Evolutionary conservation across 1,140 invertebrate genomes (phyloP).

Genomic region (Bombus haemorrhoidalis): DNA sequence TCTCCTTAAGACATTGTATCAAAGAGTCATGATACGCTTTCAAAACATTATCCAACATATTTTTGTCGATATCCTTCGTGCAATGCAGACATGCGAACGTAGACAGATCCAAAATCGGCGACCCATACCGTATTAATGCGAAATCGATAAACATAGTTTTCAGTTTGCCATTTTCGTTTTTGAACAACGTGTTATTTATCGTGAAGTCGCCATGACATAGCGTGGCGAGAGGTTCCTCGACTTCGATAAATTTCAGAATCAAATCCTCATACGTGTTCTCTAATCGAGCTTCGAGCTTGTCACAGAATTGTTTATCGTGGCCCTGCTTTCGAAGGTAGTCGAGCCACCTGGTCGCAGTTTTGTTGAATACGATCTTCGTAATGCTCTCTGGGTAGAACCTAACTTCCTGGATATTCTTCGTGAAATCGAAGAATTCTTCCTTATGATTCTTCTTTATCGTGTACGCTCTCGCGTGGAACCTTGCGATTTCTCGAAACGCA

Average conservation of each 20-base stretch:
- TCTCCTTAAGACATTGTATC: slow-evolving; percentile 47
- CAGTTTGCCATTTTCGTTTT: slow-evolving; percentile 34
- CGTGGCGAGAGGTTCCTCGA: slow-evolving; percentile 71
- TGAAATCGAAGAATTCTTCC: slow-evolving; percentile 68
- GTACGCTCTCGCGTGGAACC: slow-evolving; percentile 78
- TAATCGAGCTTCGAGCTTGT: slow-evolving; percentile 58
- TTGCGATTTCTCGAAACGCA: slow-evolving; percentile 73
- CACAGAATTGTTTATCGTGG: slow-evolving; percentile 59
- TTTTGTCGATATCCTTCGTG: slow-evolving; percentile 42
- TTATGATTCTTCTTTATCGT: slow-evolving; percentile 68
- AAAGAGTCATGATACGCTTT: slow-evolving; percentile 72
- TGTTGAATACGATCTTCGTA: not conserved
- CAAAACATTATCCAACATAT: slow-evolving; percentile 70
- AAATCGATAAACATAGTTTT: slow-evolving; percentile 79
- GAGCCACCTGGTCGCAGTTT: slow-evolving; percentile 13
- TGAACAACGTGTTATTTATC: slow-evolving; percentile 76
- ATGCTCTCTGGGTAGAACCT: slow-evolving; percentile 10
- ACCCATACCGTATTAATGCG: slow-evolving; percentile 72
- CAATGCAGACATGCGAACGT: slow-evolving; percentile 78
- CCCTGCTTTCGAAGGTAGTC: slow-evolving; percentile 47
- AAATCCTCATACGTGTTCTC: slow-evolving; percentile 37
- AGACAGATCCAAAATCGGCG: slow-evolving; percentile 77
- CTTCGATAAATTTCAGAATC: slow-evolving; percentile 23
- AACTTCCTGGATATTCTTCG: slow-evolving; percentile 56
- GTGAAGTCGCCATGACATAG: slow-evolving; percentile 80